Evolutionary conservation across 2,888 invertebrate species (phyloP), one percentile per base, ranked within the genome.

Genomic region (Ophion obscuratus): DNA sequence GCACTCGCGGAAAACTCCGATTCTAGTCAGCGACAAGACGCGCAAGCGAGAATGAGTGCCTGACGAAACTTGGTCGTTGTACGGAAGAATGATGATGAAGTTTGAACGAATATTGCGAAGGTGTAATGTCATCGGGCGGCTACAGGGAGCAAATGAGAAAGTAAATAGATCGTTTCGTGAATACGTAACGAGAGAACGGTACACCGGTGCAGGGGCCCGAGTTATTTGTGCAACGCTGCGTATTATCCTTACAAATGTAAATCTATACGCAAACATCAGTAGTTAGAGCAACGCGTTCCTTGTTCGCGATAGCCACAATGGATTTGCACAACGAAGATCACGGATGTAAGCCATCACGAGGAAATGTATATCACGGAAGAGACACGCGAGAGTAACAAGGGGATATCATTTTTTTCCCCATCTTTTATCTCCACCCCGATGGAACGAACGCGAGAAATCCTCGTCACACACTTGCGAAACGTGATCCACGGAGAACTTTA

Each of bases 161-260:
- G 57, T 66, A 81, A 81, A 80, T 70, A 66, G 77, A 74, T 57
- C 70, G 74, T 81, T 83, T 75, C 74, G 77, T 64, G 86, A 77
- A 86, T 83, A 83, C 83, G 20, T 78, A 81, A 86, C 59, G 78
- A 83, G 86, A 81, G 20, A 57, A 61, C 70, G 71, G 24, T 53
- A 47, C 31, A 17, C 14, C 24, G 31, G n/a, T 31, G 47, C 24
- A 20, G 61, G 3, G 20, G 36, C 10, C 62, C 70, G 36, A 76
- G 31, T 68, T 77, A 73, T 77, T 81, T 53, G 57, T 70, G 78
- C 74, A 77, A 68, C 76, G 67, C 53, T 53, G 14, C 47, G 4
- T 47, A 11, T 11, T 11, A 47, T 47, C 10, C 47, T 9, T 68
- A 67, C 66, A 81, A 67, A 67, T 81, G 67, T 57, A 36, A 3